A percentile compares a stretch with the other conserved stretches of the same genome.
These are phyloP conservation scores for Augochlorella aurata DNA, from an alignment of 2,888 invertebrate species.

Conservation along the genomic window DNA sequence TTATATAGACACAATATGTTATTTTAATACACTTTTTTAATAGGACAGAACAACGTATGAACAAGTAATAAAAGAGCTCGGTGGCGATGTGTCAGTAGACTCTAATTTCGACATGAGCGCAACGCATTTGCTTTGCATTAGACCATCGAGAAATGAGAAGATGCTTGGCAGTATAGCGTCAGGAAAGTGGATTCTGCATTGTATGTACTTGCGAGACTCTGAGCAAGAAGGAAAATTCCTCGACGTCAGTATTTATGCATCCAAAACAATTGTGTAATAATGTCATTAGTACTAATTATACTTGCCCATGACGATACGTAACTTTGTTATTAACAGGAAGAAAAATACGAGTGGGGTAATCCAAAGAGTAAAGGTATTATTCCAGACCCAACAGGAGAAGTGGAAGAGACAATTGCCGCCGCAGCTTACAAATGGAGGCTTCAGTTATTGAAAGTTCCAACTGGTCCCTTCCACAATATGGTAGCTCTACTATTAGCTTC, in stretches of 20 bases:
- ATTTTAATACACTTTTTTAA: slow-evolving; percentile 10
- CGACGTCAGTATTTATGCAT: slow-evolving; percentile 83
- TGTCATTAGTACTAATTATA: neutral
- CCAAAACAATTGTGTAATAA: neutral
- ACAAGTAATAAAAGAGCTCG: slow-evolving; percentile 84
- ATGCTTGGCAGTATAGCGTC: slow-evolving; percentile 92
- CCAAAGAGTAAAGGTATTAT: slow-evolving; percentile 84
- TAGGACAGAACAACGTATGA: slow-evolving; percentile 84
- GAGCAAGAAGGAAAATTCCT: slow-evolving; percentile 85
- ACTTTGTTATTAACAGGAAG: slow-evolving; percentile 84
- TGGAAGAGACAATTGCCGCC: slow-evolving; percentile 83
- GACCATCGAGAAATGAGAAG: slow-evolving; percentile 92
- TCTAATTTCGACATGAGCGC: slow-evolving; percentile 85
- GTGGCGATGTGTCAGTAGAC: slow-evolving; percentile 86
- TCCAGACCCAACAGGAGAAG: slow-evolving; percentile 81
- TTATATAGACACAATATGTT: neutral
- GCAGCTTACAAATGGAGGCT: slow-evolving; percentile 89
- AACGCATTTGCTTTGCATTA: slow-evolving; percentile 91
- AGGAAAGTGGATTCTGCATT: slow-evolving; percentile 94
- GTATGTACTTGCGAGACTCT: slow-evolving; percentile 89
- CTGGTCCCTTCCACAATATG: slow-evolving; percentile 81
- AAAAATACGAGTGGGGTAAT: slow-evolving; percentile 93
- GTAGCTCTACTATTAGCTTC: slow-evolving; percentile 85
- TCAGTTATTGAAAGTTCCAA: slow-evolving; percentile 81
- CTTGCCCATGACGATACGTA: neutral